These are phyloP conservation scores for Cephus pulcher DNA, from an alignment of 2,888 invertebrate species.

Conservation along the genomic window DNA sequence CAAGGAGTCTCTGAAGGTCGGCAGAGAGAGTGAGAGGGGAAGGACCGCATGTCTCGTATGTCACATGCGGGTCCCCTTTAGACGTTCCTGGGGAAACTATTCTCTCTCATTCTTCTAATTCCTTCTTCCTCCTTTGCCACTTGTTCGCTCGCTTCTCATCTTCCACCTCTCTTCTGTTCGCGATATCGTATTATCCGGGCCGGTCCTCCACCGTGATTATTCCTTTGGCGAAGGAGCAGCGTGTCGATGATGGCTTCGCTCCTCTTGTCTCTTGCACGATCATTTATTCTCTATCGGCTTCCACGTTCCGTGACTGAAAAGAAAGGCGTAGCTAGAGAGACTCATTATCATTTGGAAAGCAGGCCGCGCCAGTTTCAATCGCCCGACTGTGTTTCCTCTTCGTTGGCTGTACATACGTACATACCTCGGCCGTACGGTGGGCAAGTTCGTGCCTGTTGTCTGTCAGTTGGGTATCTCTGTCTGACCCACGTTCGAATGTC, in stretches of 20 bases:
- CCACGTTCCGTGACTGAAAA: background rate
- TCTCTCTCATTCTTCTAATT: background rate
- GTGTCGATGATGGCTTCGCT: too few relatives aligned
- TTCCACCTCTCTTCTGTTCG: conserved; percentile 4
- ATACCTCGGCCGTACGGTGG: too few relatives aligned
- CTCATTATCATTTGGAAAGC: conserved; percentile 2
- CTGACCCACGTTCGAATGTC: conserved; percentile 12
- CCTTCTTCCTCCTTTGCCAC: background rate
- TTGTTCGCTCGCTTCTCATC: background rate
- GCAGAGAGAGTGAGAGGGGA: background rate
- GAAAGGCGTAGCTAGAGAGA: background rate
- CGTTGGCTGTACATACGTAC: background rate
- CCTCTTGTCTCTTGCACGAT: background rate
- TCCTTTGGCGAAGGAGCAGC: background rate
- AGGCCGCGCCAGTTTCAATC: background rate
- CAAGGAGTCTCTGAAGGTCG: background rate
- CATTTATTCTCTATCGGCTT: background rate
- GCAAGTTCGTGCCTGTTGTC: background rate
- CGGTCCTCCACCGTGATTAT: background rate
- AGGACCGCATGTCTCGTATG: background rate
- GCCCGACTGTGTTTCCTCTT: background rate
- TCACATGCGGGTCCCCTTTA: background rate
- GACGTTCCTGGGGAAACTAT: background rate
- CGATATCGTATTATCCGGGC: background rate
- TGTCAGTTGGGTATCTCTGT: background rate